These are phyloP conservation scores for Strix uralensis DNA, from an alignment of 2,113 vertebrate genomes.

Conservation along the genomic window DNA sequence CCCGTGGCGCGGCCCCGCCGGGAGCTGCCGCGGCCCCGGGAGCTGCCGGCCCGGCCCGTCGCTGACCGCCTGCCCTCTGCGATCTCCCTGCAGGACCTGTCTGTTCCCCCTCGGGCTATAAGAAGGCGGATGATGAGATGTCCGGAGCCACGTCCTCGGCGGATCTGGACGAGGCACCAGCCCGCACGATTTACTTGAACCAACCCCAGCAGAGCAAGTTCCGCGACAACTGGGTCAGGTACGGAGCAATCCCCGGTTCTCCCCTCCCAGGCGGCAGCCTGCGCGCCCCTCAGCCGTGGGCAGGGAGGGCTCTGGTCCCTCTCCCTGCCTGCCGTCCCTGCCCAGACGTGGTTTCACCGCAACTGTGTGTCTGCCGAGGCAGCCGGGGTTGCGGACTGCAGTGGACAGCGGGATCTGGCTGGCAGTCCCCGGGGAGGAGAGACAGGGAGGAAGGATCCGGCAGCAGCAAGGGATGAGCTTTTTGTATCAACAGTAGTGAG, in stretches of 20 bases:
- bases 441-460: neutral
- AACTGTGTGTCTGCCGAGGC: too few species aligned
- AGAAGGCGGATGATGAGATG: constrained; percentile 99
- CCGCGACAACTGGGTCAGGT: constrained; percentile 98
- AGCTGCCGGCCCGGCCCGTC: constrained; percentile 6
- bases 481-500: accelerated
- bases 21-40: neutral
- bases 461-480: neutral
- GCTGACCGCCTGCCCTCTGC: neutral
- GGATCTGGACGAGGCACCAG: constrained; percentile 87
- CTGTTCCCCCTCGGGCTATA: constrained; percentile 91
- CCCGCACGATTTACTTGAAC: constrained; percentile 92
- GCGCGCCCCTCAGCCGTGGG: neutral
- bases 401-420: neutral
- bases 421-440: accelerated
- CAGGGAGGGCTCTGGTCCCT: neutral
- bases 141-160: constrained; percentile 93
- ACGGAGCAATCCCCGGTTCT: neutral
- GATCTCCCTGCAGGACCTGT: constrained; percentile 84
- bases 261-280: neutral
- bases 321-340: too few species aligned
- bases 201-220: constrained; percentile 91
- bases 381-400: accelerated
- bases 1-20: neutral
- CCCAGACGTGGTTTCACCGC: neutral